Percentiles rank a stretch among this genome's conserved stretches.
Evolutionary conservation across 2,797 vertebrate species (phyloP).

Genomic region (Poeciliopsis presidionis): DNA sequence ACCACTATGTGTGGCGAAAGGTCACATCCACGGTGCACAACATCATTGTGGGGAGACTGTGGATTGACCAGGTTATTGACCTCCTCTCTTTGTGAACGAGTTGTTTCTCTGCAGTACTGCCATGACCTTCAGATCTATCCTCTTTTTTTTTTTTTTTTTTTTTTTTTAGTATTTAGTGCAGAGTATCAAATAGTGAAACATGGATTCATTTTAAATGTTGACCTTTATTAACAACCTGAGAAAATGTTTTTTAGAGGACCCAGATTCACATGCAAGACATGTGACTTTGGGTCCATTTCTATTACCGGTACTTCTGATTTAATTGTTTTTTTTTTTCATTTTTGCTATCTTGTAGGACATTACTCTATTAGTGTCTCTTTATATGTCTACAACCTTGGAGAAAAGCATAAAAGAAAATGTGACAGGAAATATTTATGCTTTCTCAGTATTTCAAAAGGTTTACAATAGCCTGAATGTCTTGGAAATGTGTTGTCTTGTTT

Average conservation of each 20-base stretch:
- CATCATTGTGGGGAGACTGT: conserved; percentile 98
- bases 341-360: not conserved
- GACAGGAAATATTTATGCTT: not conserved
- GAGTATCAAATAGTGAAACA: conserved; percentile 15
- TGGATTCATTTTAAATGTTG: conserved; percentile 53
- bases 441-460: not conserved
- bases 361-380: not conserved
- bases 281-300: not conserved
- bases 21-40: conserved; percentile 99
- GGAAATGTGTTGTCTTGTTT: not conserved
- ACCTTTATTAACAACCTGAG: conserved; percentile 59
- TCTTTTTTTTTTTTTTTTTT: too few species aligned
- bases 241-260: conserved; percentile 44
- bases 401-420: not conserved
- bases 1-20: conserved; percentile 98
- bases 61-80: conserved; percentile 92
- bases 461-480: not conserved
- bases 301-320: not conserved
- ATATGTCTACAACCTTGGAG: conserved; percentile 2
- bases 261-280: conserved; percentile 37
- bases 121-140: conserved; percentile 15
- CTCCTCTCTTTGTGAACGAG: conserved; percentile 6
- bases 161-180: conserved; percentile 3
- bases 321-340: not conserved
- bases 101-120: not conserved